phyloP scores from a whole-genome alignment of 2,797 vertebrate species.

The Neopelma chrysocephalum region DNA sequence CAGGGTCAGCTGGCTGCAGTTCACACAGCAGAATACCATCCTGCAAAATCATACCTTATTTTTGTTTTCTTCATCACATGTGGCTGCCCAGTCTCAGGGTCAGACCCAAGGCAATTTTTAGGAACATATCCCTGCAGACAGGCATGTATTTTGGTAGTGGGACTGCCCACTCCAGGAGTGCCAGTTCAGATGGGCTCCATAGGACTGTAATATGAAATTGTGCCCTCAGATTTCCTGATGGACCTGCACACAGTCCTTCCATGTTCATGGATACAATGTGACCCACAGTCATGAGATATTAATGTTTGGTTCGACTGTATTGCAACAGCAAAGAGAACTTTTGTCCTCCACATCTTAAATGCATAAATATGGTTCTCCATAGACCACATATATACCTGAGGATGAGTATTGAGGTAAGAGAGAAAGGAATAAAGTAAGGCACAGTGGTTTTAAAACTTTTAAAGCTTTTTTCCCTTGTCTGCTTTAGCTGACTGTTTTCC shows the following conservation, averaged over 20 bases:
- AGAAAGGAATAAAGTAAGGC: background rate
- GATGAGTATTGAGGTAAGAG: background rate
- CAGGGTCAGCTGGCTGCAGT: background rate
- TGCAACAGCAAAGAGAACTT: background rate
- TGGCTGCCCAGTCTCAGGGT: accelerated
- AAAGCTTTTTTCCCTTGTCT: background rate
- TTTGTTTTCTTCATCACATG: background rate
- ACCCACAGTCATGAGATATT: background rate
- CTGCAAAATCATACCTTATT: background rate
- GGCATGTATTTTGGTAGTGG: background rate
- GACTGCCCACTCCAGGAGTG: background rate
- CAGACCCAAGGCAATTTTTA: background rate
- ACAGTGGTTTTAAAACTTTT: background rate
- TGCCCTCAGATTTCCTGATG: background rate
- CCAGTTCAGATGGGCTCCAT: background rate
- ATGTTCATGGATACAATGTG: background rate
- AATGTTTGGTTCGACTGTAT: background rate
- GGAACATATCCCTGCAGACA: background rate
- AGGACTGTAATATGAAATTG: background rate
- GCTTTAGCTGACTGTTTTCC: background rate
- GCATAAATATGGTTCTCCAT: background rate
- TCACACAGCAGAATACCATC: background rate
- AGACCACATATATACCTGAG: background rate
- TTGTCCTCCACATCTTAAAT: background rate
- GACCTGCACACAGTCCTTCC: background rate